Evolutionary conservation across 2,888 invertebrate genomes (phyloP), one percentile per base, ranked within the genome.

Genomic region (Eilema sororculum): DNA sequence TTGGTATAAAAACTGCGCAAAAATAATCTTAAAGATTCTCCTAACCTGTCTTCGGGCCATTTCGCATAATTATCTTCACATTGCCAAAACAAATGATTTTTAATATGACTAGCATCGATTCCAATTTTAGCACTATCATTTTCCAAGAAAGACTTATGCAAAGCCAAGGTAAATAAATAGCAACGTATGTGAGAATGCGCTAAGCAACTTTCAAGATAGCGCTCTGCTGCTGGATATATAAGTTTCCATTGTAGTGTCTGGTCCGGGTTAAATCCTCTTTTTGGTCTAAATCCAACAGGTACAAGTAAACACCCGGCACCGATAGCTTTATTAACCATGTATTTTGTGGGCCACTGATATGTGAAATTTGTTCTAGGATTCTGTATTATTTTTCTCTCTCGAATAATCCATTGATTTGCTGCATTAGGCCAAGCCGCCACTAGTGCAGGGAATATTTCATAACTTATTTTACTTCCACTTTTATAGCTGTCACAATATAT

Each of bases 181-280:
- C 97, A 96, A 73, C 97, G 96, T 61, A 97, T 96, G 83, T 98
- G 98, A 0, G 97, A 96, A 84, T 96, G 96, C 0, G 96, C 96
- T 86, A 98, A 94, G 78, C 96, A 96, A 22, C 96, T 96, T 86
- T 98, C 97, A 76, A 98, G 91, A 85, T 96, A 97, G 30, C 96
- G 95, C 88, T 98, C 98, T 0, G 97, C 98, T 68, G 97, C 96
- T 0, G 98, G 97, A 85, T 98, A 98, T 58, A 96, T 96, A 3
- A 98, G 95, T 88, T 97, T 97, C 98, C 98, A 98, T 88, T 98
- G 97, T 25, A 98, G 90, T 72, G 96, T 96, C 65, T 96, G 96
- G 46, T 96, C 95, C 0, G 95, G 92, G 87, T 97, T 97, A 24
- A 90, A 87, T 3, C 96, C 96, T 68, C 96, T 93, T 83, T 97